Percentiles rank a stretch among this genome's conserved stretches.
These are phyloP conservation scores for Oncorhynchus masou DNA, from an alignment of 2,113 vertebrate genomes.

Conservation along the genomic window DNA sequence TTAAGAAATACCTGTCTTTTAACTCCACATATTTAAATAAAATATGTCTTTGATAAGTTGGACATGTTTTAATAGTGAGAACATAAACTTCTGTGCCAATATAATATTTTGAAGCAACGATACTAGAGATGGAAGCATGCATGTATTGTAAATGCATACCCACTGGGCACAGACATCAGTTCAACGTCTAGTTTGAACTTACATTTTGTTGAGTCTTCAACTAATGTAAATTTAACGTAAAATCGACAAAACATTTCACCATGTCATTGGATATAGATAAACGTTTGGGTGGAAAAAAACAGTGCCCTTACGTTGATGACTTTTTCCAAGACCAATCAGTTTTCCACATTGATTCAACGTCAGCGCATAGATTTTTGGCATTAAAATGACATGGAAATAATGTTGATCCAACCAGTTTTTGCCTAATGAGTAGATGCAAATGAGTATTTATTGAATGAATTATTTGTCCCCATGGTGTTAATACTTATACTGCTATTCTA, in stretches of 20 bases:
- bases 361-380: too few species aligned
- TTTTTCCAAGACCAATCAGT: too few species aligned
- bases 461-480: constrained; percentile 36
- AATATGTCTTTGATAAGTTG: constrained; percentile 18
- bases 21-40: constrained; percentile 32
- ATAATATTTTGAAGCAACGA: constrained; percentile 24
- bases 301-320: too few species aligned
- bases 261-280: too few species aligned
- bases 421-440: neutral
- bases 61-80: constrained; percentile 35
- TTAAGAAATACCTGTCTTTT: constrained; percentile 44
- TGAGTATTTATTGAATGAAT: constrained; percentile 41
- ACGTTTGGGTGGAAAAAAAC: too few species aligned
- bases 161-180: too few species aligned
- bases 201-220: too few species aligned
- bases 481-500: constrained; percentile 14
- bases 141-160: constrained; percentile 42
- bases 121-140: constrained; percentile 55
- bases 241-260: too few species aligned
- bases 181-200: too few species aligned
- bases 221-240: too few species aligned
- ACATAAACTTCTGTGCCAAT: constrained; percentile 22
- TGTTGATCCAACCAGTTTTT: neutral
- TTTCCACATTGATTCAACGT: too few species aligned
- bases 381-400: too few species aligned